phyloP scores from a whole-genome alignment of 2,888 invertebrate species.

The Apamea sordens region DNA sequence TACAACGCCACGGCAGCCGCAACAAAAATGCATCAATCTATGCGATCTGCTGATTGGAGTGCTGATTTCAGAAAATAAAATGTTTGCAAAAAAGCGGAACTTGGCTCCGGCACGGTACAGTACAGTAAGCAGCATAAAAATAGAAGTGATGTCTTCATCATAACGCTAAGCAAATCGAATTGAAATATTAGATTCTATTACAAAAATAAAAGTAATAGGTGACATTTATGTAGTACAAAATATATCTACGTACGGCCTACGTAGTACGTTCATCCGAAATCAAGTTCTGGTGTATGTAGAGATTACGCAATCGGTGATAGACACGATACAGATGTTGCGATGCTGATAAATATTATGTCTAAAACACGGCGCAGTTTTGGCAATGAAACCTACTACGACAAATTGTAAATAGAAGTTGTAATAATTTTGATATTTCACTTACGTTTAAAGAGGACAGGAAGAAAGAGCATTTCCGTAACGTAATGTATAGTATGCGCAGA shows the following conservation, averaged over 20 bases:
- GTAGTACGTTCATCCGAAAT: constrained; percentile 14
- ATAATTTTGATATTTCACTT: constrained; percentile 49
- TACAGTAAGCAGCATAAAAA: constrained; percentile 26
- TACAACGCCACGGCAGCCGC: neutral
- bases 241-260: constrained; percentile 20
- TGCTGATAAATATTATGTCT: constrained; percentile 60
- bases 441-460: constrained; percentile 37
- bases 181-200: constrained; percentile 24
- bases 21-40: constrained; percentile 1
- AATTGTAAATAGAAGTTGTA: constrained; percentile 52
- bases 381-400: constrained; percentile 58
- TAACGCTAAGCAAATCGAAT: constrained; percentile 28
- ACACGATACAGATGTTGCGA: constrained; percentile 59
- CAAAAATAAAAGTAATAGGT: constrained; percentile 28
- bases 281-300: constrained; percentile 26
- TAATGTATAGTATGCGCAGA: constrained; percentile 22
- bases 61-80: constrained; percentile 37
- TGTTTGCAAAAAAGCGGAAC: constrained; percentile 29
- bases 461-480: constrained; percentile 56
- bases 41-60: constrained; percentile 14
- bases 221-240: constrained; percentile 45
- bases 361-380: constrained; percentile 59
- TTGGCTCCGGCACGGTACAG: constrained; percentile 37
- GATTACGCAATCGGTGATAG: constrained; percentile 57
- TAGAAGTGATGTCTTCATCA: constrained; percentile 43